Evolutionary conservation across 2,113 vertebrate genomes (phyloP).

Genomic region (Mus pahari): DNA sequence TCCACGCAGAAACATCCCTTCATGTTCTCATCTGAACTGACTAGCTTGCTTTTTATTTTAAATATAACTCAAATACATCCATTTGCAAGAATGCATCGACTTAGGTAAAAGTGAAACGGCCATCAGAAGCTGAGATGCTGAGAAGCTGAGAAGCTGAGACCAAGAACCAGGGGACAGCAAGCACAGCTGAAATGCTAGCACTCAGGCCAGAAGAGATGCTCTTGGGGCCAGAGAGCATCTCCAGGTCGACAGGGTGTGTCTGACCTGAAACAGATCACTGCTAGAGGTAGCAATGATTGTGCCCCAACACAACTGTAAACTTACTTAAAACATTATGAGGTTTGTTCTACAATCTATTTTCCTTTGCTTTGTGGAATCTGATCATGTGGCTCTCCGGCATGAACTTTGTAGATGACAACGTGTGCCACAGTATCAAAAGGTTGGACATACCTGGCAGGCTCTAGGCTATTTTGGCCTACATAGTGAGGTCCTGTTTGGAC

Average conservation of each 20-base stretch:
- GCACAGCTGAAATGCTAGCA: neutral
- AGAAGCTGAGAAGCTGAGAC: neutral
- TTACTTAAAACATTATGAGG: neutral
- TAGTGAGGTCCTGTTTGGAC: neutral
- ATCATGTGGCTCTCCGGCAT: too few species aligned
- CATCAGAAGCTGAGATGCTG: neutral
- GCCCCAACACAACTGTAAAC: neutral
- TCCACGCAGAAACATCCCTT: neutral
- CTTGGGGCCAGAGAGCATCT: neutral
- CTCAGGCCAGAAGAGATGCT: too few species aligned
- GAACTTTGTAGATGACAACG: neutral
- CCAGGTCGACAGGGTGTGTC: neutral
- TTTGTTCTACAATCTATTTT: neutral
- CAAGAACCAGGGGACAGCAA: neutral
- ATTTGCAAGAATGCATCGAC: neutral
- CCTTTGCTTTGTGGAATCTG: neutral
- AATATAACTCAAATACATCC: neutral
- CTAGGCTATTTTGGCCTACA: neutral
- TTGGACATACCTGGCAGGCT: neutral
- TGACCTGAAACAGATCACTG: neutral
- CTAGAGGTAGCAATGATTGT: neutral
- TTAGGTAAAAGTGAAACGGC: neutral
- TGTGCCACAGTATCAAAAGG: neutral
- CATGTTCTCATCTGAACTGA: neutral
- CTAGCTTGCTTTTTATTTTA: slow-evolving; percentile 11